Conservation (phyloP, 1,140 invertebrate genomes). For the Pseudobourletiella spinata region DNA sequence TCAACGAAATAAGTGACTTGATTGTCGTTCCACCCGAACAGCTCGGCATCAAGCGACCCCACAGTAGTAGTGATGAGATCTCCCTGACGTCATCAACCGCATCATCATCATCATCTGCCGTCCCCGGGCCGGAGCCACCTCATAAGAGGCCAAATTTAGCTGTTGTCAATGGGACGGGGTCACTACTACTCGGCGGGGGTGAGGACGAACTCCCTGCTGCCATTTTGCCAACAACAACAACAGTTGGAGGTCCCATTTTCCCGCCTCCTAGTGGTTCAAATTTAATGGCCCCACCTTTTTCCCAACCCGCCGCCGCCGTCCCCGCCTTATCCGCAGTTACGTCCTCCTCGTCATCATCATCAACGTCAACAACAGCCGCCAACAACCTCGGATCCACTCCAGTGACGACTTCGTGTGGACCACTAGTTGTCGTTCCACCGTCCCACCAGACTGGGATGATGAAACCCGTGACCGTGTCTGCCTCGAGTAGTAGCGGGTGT, state of each 20-base stretch:
- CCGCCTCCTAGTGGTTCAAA: not conserved
- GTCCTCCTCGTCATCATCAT: not conserved
- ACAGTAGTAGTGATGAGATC: conserved; percentile 14
- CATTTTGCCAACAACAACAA: not conserved
- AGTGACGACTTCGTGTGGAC: not conserved
- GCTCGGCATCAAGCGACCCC: conserved; percentile 37
- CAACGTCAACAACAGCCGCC: not conserved
- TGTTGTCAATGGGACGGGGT: conserved; percentile 11
- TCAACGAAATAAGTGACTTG: conserved; percentile 37
- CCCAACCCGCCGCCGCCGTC: not conserved
- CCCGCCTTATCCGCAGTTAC: not conserved
- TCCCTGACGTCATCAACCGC: not conserved
- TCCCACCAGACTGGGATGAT: not conserved
- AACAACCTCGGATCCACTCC: too few relatives aligned
- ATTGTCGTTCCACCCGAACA: conserved; percentile 37
- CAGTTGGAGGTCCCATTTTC: not conserved
- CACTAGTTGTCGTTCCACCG: not conserved
- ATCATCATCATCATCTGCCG: too few relatives aligned
- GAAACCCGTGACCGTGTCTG: not conserved
- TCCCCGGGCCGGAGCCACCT: conserved; percentile 10
- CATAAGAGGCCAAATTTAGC: conserved; percentile 32
- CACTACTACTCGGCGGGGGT: not conserved
- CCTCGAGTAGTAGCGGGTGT: not conserved
- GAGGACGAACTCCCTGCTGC: not conserved
- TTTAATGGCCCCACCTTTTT: not conserved